Evolutionary conservation across 2,888 invertebrate species (phyloP), one percentile per base, ranked within the genome.

Genomic region (Calameuta filiformis): DNA sequence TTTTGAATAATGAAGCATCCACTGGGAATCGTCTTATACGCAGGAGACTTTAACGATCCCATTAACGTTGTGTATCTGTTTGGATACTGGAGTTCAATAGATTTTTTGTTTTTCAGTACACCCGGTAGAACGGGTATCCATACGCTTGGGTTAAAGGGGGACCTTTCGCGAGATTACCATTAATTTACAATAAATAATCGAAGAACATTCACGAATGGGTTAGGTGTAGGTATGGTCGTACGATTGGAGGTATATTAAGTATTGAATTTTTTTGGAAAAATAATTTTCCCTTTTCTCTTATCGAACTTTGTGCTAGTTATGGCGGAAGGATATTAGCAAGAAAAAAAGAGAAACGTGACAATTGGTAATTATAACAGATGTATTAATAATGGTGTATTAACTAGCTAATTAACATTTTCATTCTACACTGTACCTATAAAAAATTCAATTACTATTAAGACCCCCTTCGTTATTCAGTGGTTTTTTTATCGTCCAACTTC

Each of bases 11-110:
- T 56, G 2, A 56, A 23, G 56, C 23, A 9, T 56, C 9, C 9
- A 56, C 0, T 56, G 23, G 56, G 15, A 9, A 23, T 23, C 9
- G 23, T 6, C 15, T 23, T 23, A 56, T 56, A 56, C 81, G 73
- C 77, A 76, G 75, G 82, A 79, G 81, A 83, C 82, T 83, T 82
- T 81, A 83, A 83, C 81, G 81, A 83, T 81, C 80, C 82, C 82
- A 82, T 83, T 81, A 81, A 40, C 40, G 15, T 40, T 40, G 40
- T 4, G 15, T 56, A 23, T 56, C 56, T 56, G 9, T 56, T 23
- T 56, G 23, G 0, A 56, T 56, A 9, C 2, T 40, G 23, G 56
- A 56, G 23, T 56, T 23, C 23, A 23, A 56, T 56, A 9, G 56
- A 56, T 23, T 56, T 23, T 37, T 56, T 56, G 0, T 37, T 37